Percentiles rank a stretch among this genome's conserved stretches.
Conservation (phyloP, 2,797 vertebrate species). For the Spatula versicolor region DNA sequence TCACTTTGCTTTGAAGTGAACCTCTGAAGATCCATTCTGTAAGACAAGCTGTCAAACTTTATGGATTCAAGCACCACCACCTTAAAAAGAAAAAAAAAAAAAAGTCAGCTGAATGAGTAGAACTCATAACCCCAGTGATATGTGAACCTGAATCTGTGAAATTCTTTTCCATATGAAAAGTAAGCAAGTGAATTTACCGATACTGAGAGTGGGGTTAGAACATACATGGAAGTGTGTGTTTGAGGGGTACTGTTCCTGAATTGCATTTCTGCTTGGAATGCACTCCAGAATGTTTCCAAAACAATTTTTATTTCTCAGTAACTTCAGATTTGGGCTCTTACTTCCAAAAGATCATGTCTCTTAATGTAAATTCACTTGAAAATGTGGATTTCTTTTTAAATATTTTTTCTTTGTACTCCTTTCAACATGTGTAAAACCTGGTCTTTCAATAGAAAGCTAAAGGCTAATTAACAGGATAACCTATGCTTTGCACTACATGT, state of each 20-base stretch:
- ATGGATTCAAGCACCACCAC: background rate
- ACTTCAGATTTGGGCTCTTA: background rate
- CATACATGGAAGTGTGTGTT: background rate
- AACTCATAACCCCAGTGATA: background rate
- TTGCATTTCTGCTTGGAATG: background rate
- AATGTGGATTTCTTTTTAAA: background rate
- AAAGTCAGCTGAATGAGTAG: background rate
- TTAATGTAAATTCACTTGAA: background rate
- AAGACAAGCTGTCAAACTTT: background rate
- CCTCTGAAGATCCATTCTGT: background rate
- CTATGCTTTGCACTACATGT: background rate
- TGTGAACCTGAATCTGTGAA: background rate
- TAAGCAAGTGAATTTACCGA: background rate
- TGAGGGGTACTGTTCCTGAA: background rate
- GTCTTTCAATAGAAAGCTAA: background rate
- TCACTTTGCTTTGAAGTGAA: background rate
- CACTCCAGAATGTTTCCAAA: background rate
- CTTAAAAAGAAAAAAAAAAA: background rate
- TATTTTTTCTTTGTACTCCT: background rate
- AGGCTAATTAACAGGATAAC: background rate
- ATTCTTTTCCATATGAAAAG: background rate
- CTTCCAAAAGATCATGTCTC: background rate
- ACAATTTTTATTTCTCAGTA: background rate
- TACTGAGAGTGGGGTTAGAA: background rate
- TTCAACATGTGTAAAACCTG: background rate